phyloP scores from a whole-genome alignment of 2,113 vertebrate species.

The Malurus cyaneus region DNA sequence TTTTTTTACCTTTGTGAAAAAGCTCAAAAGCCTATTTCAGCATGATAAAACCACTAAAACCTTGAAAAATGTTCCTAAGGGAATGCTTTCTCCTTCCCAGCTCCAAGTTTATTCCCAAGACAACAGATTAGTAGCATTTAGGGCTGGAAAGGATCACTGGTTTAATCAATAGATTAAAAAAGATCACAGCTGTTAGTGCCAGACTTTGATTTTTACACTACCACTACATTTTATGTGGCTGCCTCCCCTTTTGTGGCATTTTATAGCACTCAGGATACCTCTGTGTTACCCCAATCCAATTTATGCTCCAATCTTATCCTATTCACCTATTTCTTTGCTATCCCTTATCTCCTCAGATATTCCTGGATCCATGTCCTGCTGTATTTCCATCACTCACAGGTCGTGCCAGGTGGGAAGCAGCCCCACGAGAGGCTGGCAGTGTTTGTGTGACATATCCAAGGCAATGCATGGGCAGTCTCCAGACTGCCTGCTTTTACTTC shows the following conservation, averaged over 20 bases:
- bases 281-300: background rate
- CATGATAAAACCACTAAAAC: background rate
- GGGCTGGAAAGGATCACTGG: conserved; percentile 15
- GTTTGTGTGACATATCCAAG: background rate
- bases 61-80: background rate
- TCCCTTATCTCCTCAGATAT: background rate
- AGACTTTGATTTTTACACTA: conserved; percentile 37
- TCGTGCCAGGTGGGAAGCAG: background rate
- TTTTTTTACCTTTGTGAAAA: background rate
- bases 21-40: background rate
- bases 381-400: background rate
- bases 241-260: background rate
- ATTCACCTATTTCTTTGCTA: background rate
- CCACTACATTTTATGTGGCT: background rate
- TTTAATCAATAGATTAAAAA: conserved; percentile 54
- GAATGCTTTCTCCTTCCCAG: background rate
- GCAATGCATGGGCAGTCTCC: background rate
- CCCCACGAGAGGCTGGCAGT: background rate
- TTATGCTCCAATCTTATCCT: background rate
- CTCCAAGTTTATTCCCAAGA: conserved; percentile 17
- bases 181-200: background rate
- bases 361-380: background rate
- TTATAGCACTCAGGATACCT: background rate
- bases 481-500: background rate
- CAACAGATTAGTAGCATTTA: conserved; percentile 37